Conservation (phyloP, 2,888 invertebrate species). For the Noctua comes region DNA sequence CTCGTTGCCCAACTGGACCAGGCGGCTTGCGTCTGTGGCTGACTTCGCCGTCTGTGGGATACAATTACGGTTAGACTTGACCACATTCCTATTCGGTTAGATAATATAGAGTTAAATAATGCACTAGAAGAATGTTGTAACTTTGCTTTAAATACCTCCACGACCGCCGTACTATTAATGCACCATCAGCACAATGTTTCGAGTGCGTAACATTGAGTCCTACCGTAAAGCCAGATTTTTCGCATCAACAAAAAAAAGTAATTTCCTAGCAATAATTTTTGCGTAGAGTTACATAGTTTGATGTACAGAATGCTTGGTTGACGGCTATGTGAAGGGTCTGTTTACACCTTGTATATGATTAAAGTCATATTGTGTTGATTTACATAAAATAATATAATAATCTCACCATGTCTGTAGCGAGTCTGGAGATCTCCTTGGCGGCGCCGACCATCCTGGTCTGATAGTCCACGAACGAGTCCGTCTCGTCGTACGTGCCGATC, state of each 20-base stretch:
- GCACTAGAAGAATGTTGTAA: not conserved
- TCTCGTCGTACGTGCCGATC: conserved; percentile 92
- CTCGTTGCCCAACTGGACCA: conserved; percentile 96
- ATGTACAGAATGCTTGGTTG: too few relatives aligned
- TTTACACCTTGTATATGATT: not conserved
- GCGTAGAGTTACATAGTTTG: too few relatives aligned
- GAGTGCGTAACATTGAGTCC: too few relatives aligned
- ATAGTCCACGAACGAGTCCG: conserved; percentile 97
- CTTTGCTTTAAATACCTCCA: too few relatives aligned
- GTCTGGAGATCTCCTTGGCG: conserved; percentile 97
- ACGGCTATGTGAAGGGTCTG: too few relatives aligned
- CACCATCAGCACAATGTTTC: too few relatives aligned
- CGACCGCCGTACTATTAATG: too few relatives aligned
- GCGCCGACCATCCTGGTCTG: conserved; percentile 99
- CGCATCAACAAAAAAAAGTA: too few relatives aligned
- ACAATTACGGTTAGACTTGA: not conserved
- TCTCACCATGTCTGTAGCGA: conserved; percentile 97
- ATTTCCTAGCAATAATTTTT: not conserved
- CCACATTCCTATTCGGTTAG: not conserved
- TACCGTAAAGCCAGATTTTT: too few relatives aligned
- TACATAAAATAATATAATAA: not conserved
- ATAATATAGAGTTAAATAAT: not conserved
- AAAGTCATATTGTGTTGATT: not conserved
- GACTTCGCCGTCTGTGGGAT: conserved; percentile 93
- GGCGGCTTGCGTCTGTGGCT: conserved; percentile 93